Base-by-base conservation (phyloP, 2,888 invertebrate genomes). In the Phaedon cochleariae region DNA sequence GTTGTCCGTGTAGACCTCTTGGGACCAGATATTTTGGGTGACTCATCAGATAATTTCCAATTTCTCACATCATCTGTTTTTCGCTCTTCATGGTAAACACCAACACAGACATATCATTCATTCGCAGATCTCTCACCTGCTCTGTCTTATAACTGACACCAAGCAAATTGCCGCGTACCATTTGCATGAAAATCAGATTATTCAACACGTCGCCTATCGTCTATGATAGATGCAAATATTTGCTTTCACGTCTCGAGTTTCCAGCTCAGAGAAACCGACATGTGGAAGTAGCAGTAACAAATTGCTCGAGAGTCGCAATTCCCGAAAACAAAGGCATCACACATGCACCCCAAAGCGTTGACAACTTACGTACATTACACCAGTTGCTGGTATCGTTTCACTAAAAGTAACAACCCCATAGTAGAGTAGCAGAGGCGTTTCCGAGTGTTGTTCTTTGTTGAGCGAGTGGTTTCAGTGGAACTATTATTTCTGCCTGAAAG, bases 271-370 rank as follows among this genome's bases (percentile, higher is more conserved):
- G 66, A 64, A 64, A 69, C 66, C 58, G 41, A 52, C 64, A 64
- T 60, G 61, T 67, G 64, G 66, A 67, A 69, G 64, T 60, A 67
- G 62, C 69, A 59, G 59, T 59, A 64, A 67, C 66, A 64, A 69
- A 67, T 69, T 58, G 61, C 57, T 26, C 7, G 3, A 7, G 26
- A 26, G 7, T 3, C 26, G 26, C 26, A 3, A 26, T 26, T 26
- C 7, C n/a, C 34, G 21, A n/a, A 55, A 37, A 55, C 26, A 29
- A 52, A 26, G 7, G 15, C 29, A 26, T 21, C n/a, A 12, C 6
- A 26, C 46, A n/a, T 18, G 18, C 12, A 12, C 46, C 46, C 18
- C 10, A 0, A 46, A n/a, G 18, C 18, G 6, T 18, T 46, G 18
- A 46, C 46, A 46, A 18, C 46, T 46, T n/a, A n/a, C 41, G 41